Base-by-base conservation (phyloP, 2,113 vertebrate species). In the Rhodinocichla rosea region DNA sequence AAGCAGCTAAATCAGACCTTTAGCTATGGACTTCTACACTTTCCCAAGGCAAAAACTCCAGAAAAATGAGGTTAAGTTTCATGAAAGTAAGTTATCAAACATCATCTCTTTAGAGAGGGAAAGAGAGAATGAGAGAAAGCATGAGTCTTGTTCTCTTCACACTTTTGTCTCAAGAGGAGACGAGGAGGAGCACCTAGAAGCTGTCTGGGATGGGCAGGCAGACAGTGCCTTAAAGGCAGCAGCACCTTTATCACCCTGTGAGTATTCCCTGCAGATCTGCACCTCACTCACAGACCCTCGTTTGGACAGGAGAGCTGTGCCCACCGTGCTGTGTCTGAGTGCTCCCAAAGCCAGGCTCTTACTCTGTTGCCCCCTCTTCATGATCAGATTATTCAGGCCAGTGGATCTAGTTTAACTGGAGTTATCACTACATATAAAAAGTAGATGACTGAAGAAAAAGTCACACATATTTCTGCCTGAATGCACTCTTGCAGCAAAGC, bases 271-370 rank as follows among this genome's bases (percentile, higher is more conserved):
- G 13, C 35, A 76, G 47, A 39, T 26, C 33, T 67, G 14, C 44
- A 52, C 49, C 71, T 83, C 42, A 24, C 39, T 3, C n/a, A 68
- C 37, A 65, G 69, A 32, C 9, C 17, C 28, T 42, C 63, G 39
- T 45, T 62, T 19, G 37, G 20, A 15, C 30, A 39, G 52, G 64
- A 89, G 79, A 55, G 27, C 17, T 47, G n/a, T 1, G 16, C n/a
- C 15, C 30, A 8, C 0, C 0, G 0, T 6, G 15, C 47, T 64
- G 42, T 14, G 18, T 55, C 17, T 53, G 62, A 55, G 37, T 1
- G 0, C 3, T 86, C n/a, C 67, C 44, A 19, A 28, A 53, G 17
- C 24, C 63, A 32, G 47, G 32, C 32, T 83, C 52, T 83, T 44
- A 13, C 68, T 59, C n/a, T 14, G 39, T 10, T 8, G 57, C 14